Evolutionary conservation across 2,888 invertebrate species (phyloP).

Genomic region (Aphrophora alni): DNA sequence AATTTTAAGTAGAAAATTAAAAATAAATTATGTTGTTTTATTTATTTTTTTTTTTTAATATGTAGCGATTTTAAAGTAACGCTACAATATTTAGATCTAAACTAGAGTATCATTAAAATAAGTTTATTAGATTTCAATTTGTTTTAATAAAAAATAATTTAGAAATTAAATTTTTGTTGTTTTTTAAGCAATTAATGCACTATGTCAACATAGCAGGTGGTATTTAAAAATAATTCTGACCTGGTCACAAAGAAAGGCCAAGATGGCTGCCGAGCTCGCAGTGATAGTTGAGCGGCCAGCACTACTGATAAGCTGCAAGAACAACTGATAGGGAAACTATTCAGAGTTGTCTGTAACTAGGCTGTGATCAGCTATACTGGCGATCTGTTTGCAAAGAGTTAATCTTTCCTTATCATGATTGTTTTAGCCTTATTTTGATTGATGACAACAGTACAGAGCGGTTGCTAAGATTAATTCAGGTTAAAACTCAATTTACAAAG

Average conservation of each 20-base stretch:
- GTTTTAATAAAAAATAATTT: background rate
- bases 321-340: background rate
- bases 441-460: too few relatives aligned
- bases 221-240: background rate
- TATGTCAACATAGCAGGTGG: background rate
- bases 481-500: too few relatives aligned
- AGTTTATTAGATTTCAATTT: background rate
- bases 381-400: background rate
- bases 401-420: too few relatives aligned
- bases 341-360: background rate
- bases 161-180: background rate
- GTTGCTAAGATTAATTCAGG: too few relatives aligned
- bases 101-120: background rate
- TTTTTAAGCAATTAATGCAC: background rate
- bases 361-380: background rate
- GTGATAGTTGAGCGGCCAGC: background rate
- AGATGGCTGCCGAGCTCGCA: background rate
- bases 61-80: too few relatives aligned
- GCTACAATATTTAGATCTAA: too few relatives aligned
- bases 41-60: too few relatives aligned
- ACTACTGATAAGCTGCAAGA: background rate
- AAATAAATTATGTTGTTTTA: too few relatives aligned
- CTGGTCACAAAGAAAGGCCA: background rate
- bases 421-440: too few relatives aligned
- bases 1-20: too few relatives aligned